phyloP scores from a whole-genome alignment of 2,113 vertebrate genomes.

The Solenodon paradoxus region DNA sequence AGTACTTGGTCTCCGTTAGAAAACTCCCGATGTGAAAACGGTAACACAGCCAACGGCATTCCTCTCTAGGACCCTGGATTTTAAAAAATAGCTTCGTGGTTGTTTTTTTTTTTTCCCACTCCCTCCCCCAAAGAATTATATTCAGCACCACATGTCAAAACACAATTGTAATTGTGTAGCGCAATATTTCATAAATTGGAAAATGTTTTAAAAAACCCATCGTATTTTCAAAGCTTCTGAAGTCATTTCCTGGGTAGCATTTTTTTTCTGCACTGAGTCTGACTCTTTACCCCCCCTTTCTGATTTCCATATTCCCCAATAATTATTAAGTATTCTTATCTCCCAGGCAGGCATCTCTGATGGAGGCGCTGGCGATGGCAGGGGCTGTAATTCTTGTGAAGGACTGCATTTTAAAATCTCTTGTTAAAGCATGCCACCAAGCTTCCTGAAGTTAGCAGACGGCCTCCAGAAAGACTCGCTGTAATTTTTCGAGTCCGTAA shows the following conservation, averaged over 20 bases:
- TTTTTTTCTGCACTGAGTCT: conserved; percentile 31
- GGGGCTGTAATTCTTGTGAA: conserved; percentile 55
- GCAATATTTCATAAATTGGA: conserved; percentile 78
- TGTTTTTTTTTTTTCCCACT: conserved; percentile 44
- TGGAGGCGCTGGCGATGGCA: neutral
- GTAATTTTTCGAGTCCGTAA: conserved; percentile 69
- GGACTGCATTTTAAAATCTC: conserved; percentile 43
- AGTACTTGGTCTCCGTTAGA: neutral
- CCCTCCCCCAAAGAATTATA: conserved; percentile 52
- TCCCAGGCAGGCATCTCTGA: conserved; percentile 49
- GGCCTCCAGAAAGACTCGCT: conserved; percentile 58
- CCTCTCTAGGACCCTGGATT: conserved; percentile 62
- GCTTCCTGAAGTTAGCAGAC: conserved; percentile 69
- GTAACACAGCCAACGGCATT: neutral
- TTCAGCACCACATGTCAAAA: conserved; percentile 78
- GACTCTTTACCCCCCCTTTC: neutral
- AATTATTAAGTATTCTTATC: conserved; percentile 77
- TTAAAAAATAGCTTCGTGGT: conserved; percentile 44
- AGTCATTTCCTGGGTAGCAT: conserved; percentile 59
- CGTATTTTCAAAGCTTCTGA: conserved; percentile 75
- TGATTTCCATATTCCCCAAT: conserved; percentile 74
- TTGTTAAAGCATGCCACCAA: conserved; percentile 30
- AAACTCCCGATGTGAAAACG: conserved; percentile 41
- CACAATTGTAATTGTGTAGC: conserved; percentile 76
- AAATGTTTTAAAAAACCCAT: conserved; percentile 78